A percentile compares a stretch with the other conserved stretches of the same genome.
Evolutionary conservation across 2,113 vertebrate genomes (phyloP).

Genomic region (Tragulus kanchil): DNA sequence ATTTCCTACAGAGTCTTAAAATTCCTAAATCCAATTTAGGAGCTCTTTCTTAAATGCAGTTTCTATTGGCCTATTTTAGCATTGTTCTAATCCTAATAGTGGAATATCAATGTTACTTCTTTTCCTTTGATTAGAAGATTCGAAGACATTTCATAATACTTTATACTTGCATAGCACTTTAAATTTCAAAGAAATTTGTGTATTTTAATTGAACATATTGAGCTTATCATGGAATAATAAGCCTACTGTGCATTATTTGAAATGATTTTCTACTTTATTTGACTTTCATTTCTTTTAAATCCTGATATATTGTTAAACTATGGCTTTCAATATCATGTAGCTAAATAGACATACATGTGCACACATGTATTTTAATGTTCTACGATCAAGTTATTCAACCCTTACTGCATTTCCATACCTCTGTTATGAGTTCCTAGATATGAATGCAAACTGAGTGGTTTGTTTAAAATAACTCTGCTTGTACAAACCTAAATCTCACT

Average conservation of each 20-base stretch:
- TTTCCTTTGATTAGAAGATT: neutral
- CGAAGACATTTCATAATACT: neutral
- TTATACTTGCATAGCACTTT: conserved; percentile 42
- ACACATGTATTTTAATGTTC: conserved; percentile 37
- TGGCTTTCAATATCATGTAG: conserved; percentile 21
- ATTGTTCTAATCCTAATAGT: neutral
- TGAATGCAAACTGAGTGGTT: neutral
- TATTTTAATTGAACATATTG: neutral
- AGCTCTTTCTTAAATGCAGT: neutral
- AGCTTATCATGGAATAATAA: neutral
- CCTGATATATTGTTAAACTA: neutral
- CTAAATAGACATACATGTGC: neutral
- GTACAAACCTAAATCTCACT: conserved; percentile 69
- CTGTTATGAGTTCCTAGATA: neutral
- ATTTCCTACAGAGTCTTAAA: neutral
- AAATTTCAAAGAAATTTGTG: conserved; percentile 42
- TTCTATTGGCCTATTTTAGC: neutral
- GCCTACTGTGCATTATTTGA: neutral
- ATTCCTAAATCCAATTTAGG: neutral
- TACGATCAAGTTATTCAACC: neutral
- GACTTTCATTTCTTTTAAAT: conserved; percentile 49
- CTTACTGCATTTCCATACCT: conserved; percentile 9
- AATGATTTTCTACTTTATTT: conserved; percentile 47
- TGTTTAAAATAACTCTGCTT: conserved; percentile 57
- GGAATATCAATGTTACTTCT: neutral